Conservation (phyloP, 2,797 vertebrate species). For the Parambassis ranga region DNA sequence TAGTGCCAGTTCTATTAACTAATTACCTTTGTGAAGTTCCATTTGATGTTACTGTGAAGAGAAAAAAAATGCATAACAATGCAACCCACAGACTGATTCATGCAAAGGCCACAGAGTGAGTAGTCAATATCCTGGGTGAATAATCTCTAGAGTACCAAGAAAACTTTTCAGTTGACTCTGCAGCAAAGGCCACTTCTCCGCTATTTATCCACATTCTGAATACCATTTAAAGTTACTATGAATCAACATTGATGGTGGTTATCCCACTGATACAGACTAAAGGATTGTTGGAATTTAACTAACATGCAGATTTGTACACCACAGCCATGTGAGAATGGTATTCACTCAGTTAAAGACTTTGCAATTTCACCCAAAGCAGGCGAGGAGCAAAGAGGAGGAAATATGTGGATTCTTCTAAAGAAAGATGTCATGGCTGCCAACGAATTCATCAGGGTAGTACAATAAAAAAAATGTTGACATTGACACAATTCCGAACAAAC, state of each 20-base stretch:
- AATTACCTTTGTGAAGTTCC: slow-evolving; percentile 98
- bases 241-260: too few species aligned
- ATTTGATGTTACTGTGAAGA: slow-evolving; percentile 86
- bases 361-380: neutral
- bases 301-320: rapidly evolving
- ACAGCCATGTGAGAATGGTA: neutral
- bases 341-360: neutral
- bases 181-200: too few species aligned
- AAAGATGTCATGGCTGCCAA: neutral
- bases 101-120: too few species aligned
- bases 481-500: neutral
- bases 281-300: too few species aligned
- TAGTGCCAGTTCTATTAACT: rapidly evolving
- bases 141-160: too few species aligned
- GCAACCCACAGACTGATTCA: neutral
- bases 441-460: rapidly evolving
- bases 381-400: neutral
- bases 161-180: too few species aligned
- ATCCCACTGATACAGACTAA: too few species aligned
- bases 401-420: neutral
- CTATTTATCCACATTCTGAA: too few species aligned
- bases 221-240: too few species aligned
- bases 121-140: too few species aligned
- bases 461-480: neutral
- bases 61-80: neutral